These are phyloP conservation scores for Cardiocondyla obscurior DNA, from an alignment of 1,140 invertebrate genomes.

Conservation along the genomic window DNA sequence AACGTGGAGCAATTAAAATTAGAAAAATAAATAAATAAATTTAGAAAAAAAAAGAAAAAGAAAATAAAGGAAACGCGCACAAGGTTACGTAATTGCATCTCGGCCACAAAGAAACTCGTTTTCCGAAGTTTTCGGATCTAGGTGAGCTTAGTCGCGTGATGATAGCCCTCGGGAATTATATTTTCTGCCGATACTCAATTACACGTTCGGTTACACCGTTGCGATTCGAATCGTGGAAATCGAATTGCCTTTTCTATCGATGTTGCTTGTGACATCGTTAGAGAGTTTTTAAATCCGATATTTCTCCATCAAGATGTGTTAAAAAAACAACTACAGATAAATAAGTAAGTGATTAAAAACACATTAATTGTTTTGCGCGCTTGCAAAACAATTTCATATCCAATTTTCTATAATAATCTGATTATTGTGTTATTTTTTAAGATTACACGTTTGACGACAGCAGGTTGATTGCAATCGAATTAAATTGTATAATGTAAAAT, in stretches of 20 bases:
- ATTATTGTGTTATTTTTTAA: not conserved
- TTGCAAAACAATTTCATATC: not conserved
- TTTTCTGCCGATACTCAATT: conserved; percentile 26
- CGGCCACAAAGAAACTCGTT: not conserved
- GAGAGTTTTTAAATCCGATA: not conserved
- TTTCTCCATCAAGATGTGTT: not conserved
- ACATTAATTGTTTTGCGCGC: not conserved
- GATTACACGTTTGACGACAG: not conserved
- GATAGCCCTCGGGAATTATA: conserved; percentile 10
- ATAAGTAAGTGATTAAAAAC: not conserved
- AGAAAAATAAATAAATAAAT: too few species aligned
- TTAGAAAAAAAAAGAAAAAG: too few species aligned
- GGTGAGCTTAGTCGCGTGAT: not conserved
- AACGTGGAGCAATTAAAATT: conserved; percentile 68
- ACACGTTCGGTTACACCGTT: conserved; percentile 25
- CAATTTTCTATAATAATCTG: not conserved
- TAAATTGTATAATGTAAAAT: not conserved
- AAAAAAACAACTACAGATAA: not conserved
- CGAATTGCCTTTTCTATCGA: not conserved
- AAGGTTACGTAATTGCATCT: not conserved
- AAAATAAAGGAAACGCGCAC: conserved; percentile 28
- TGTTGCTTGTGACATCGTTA: not conserved
- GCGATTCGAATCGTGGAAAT: conserved; percentile 13
- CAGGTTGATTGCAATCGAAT: not conserved
- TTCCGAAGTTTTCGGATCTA: conserved; percentile 23